phyloP scores from a whole-genome alignment of 2,113 vertebrate genomes.

The Antechinus flavipes region DNA sequence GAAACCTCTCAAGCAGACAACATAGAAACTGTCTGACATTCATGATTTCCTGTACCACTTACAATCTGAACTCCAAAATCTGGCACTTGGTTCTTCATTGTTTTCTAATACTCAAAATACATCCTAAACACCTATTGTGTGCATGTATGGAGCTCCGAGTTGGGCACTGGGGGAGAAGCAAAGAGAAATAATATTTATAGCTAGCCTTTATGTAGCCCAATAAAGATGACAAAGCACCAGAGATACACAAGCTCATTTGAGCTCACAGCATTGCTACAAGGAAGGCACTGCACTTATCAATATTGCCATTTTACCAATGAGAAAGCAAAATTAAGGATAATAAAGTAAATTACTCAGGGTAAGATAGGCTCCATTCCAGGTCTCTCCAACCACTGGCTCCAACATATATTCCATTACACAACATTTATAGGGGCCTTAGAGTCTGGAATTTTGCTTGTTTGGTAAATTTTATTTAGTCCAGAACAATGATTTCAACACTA shows the following conservation, averaged over 20 bases:
- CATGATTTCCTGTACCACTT: neutral
- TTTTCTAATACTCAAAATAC: neutral
- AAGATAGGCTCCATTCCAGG: neutral
- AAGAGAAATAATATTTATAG: neutral
- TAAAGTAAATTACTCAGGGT: neutral
- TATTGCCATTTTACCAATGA: neutral
- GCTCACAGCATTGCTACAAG: neutral
- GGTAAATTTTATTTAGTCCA: neutral
- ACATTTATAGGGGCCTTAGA: neutral
- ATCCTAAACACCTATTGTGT: neutral
- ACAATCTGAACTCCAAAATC: neutral
- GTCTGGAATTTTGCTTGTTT: neutral
- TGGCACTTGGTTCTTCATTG: neutral
- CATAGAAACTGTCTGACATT: slow-evolving; percentile 35
- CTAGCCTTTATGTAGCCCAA: neutral
- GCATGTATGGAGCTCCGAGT: neutral
- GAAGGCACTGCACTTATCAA: neutral
- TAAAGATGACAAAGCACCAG: neutral
- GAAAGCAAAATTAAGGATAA: neutral
- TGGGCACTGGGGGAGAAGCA: neutral
- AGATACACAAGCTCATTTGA: neutral
- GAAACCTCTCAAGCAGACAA: slow-evolving; percentile 12
- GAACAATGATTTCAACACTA: neutral
- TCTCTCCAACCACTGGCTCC: neutral
- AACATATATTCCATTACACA: neutral